Evolutionary conservation across 2,113 vertebrate species (phyloP).

Genomic region (Leptobrachium ailaonicum): DNA sequence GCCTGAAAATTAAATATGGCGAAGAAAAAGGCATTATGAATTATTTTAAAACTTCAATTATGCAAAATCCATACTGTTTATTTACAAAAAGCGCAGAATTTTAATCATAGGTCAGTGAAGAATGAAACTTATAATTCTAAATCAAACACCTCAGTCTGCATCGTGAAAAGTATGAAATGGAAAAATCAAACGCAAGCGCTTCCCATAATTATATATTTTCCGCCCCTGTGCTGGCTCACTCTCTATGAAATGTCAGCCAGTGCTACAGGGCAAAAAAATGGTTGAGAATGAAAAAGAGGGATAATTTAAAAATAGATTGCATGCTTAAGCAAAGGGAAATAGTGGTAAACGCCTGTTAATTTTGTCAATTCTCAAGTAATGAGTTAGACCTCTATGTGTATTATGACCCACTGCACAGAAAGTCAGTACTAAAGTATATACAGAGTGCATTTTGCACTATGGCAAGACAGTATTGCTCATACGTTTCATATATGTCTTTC

Average conservation of each 20-base stretch:
- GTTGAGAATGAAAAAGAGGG: constrained; percentile 51
- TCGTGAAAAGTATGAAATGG: constrained; percentile 55
- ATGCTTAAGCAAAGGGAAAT: constrained; percentile 37
- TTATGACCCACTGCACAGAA: too few species aligned
- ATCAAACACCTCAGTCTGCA: constrained; percentile 58
- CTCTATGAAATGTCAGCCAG: constrained; percentile 72
- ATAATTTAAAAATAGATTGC: constrained; percentile 66
- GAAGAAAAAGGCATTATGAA: constrained; percentile 33
- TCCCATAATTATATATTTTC: constrained; percentile 65
- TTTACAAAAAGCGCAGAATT: constrained; percentile 66
- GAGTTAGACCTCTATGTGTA: too few species aligned
- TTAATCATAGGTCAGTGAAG: constrained; percentile 64
- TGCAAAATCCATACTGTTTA: constrained; percentile 57
- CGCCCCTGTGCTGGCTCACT: constrained; percentile 54
- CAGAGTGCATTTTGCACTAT: too few species aligned
- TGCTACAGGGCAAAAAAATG: constrained; percentile 62
- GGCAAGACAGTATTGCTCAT: too few species aligned
- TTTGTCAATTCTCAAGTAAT: too few species aligned
- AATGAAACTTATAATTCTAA: constrained; percentile 67
- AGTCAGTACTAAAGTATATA: too few species aligned
- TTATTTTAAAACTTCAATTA: constrained; percentile 56
- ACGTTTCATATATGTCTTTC: too few species aligned
- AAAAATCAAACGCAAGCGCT: constrained; percentile 63
- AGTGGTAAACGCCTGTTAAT: background rate
- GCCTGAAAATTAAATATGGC: background rate